phyloP scores from a whole-genome alignment of 2,888 invertebrate genomes.

The Ochlodes sylvanus region DNA sequence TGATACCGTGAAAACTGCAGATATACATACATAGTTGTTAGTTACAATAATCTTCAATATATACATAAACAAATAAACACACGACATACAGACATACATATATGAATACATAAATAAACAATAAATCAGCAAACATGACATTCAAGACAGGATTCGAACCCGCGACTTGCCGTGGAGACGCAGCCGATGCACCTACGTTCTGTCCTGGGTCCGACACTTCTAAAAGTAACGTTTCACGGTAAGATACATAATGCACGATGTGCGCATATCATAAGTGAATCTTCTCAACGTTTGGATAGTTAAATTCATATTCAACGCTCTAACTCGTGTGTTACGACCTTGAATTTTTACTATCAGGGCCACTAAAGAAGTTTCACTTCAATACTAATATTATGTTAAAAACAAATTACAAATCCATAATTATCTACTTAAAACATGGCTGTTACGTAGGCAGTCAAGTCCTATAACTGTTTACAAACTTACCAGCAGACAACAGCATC shows the following conservation, averaged over 20 bases:
- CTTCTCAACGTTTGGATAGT: no score
- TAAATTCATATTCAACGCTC: no score
- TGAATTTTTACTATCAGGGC: no score
- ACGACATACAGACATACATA: neutral
- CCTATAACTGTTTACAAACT: slow-evolving; percentile 43
- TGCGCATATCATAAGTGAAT: no score
- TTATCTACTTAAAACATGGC: no score
- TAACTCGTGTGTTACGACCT: no score
- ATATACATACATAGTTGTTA: neutral
- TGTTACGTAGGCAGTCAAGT: no score
- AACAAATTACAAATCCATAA: no score
- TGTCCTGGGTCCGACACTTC: slow-evolving; percentile 15
- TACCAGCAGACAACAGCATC: slow-evolving; percentile 89
- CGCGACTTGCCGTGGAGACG: slow-evolving; percentile 12
- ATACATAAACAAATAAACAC: slow-evolving; percentile 9
- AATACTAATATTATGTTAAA: no score
- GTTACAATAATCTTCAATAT: slow-evolving; percentile 1
- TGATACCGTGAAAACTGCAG: no score
- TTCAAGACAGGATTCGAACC: slow-evolving; percentile 34
- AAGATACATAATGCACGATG: neutral
- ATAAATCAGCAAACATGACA: slow-evolving; percentile 16
- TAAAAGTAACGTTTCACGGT: slow-evolving; percentile 19
- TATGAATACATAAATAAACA: slow-evolving; percentile 17
- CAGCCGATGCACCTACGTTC: neutral
- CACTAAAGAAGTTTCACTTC: no score